These are phyloP conservation scores for Miniopterus natalensis DNA, from an alignment of 2,113 vertebrate genomes.

Conservation along the genomic window DNA sequence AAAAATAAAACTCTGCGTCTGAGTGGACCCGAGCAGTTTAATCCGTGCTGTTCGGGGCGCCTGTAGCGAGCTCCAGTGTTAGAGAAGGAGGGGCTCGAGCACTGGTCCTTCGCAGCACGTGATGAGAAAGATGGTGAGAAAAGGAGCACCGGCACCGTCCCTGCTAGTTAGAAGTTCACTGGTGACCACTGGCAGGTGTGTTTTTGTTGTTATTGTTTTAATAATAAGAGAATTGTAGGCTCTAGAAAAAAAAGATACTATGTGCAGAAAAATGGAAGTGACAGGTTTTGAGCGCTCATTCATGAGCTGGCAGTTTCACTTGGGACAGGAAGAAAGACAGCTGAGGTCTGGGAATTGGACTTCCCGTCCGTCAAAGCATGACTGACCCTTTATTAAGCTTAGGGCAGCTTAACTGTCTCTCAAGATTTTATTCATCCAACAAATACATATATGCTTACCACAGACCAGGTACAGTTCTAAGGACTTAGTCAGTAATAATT, in stretches of 20 bases:
- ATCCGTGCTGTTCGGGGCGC: neutral
- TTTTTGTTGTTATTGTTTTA: neutral
- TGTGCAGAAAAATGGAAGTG: neutral
- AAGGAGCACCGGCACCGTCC: neutral
- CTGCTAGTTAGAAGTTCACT: neutral
- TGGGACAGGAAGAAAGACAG: neutral
- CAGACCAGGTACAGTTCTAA: neutral
- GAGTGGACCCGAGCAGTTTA: neutral
- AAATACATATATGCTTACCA: neutral
- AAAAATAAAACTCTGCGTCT: neutral
- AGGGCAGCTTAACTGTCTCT: neutral
- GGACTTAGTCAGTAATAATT: neutral
- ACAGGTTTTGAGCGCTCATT: neutral
- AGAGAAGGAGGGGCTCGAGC: neutral
- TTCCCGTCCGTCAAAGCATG: neutral
- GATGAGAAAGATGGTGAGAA: neutral
- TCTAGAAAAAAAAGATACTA: neutral
- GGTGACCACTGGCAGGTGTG: neutral
- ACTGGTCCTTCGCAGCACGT: neutral
- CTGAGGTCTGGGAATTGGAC: neutral
- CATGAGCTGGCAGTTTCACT: neutral
- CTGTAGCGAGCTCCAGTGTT: accelerated
- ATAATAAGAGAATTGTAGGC: neutral
- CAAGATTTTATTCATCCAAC: neutral
- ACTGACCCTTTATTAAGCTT: neutral